Evolutionary conservation across 2,113 vertebrate genomes (phyloP), one percentile per base, ranked within the genome.

Genomic region (Fregetta grallaria): DNA sequence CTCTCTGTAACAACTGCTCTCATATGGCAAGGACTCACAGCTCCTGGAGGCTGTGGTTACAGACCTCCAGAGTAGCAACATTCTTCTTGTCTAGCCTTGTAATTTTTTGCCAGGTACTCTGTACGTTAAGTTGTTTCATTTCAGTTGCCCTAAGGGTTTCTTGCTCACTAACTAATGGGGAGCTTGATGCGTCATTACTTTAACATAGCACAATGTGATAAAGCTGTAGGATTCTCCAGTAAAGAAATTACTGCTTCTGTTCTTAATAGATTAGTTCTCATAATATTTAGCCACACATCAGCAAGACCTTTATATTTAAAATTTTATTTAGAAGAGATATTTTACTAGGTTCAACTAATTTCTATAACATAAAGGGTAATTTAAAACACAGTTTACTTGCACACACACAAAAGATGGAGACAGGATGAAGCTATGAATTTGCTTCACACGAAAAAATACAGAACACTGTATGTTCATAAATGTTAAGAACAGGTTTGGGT

Each of bases 171-270:
- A 84, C 92, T 95, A 89, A 96, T 88, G 86, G 59, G 94, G 93
- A 97, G 93, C 85, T 96, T 91, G 94, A 96, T 91, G 95, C 85
- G 85, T 94, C 82, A 91, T 96, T 93, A 92, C 89, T 84, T 95
- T 68, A 93, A 78, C 66, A 88, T 27, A 89, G 78, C 84, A 76
- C 70, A 66, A 56, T 70, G 83, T 90, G 90, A 91, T 94, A 97
- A 96, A 97, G 45, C 92, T 77, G 76, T 13, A 73, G 81, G 70
- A 86, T 75, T 81, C 87, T 72, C 63, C 89, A 89, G 63, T 89
- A 94, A 96, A 97, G 88, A 94, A 95, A 94, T 72, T 71, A 88
- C 78, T 82, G 38, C 25, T 86, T 94, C 86, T 90, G 56, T 40
- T 96, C 88, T 94, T 93, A 96, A 88, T 81, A 93, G 87, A 92